Conservation (phyloP, 2,888 invertebrate species). For the Nephrotoma appendiculata region DNA sequence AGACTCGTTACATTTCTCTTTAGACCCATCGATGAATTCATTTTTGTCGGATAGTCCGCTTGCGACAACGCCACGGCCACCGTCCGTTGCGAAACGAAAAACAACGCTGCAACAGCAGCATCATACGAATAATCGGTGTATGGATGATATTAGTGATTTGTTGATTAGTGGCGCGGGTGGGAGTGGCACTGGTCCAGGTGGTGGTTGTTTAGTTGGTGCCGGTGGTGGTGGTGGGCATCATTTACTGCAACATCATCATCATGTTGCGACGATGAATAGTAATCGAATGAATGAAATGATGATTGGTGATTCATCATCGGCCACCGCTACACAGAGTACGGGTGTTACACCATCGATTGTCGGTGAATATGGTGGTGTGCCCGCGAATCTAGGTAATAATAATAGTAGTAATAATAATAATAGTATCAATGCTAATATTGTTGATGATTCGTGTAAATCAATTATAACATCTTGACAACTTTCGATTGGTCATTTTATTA, state of each 20-base stretch:
- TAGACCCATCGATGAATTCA: constrained; percentile 29
- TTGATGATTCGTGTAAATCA: constrained; percentile 39
- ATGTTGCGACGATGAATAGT: not conserved
- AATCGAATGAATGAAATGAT: constrained; percentile 8
- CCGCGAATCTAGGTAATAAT: not conserved
- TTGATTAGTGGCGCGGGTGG: not conserved
- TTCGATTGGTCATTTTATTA: constrained; percentile 12
- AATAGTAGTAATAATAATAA: not conserved
- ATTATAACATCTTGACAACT: constrained; percentile 36
- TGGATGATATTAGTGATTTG: not conserved
- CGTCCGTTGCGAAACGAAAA: constrained; percentile 2
- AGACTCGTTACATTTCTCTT: constrained; percentile 30
- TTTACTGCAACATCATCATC: constrained; percentile 9
- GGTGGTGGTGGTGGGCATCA: not conserved
- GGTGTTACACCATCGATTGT: not conserved
- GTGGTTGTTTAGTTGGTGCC: not conserved
- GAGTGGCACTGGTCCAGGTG: not conserved
- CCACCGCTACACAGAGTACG: not conserved
- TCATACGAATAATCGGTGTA: not conserved
- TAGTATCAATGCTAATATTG: constrained; percentile 30
- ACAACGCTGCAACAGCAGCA: not conserved
- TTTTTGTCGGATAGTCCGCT: constrained; percentile 26
- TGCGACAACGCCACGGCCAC: constrained; percentile 1
- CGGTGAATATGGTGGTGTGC: constrained; percentile 8
- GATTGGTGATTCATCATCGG: constrained; percentile 14